Conservation (phyloP, 2,888 invertebrate genomes). For the Diabrotica balteata region DNA sequence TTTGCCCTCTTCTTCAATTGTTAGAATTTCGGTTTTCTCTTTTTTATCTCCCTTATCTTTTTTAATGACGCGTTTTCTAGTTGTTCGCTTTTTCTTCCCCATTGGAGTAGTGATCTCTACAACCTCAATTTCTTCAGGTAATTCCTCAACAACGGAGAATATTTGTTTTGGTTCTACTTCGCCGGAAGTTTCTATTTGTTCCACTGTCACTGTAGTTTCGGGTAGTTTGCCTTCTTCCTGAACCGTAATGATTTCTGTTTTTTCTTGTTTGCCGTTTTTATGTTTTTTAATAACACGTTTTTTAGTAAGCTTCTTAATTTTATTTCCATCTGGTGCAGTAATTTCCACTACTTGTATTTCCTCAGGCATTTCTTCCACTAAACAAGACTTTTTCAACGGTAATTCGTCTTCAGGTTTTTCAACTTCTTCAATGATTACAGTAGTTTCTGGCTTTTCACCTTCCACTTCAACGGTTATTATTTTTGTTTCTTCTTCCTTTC, state of each 20-base stretch:
- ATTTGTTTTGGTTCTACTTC: conserved; percentile 41
- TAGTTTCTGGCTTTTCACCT: conserved; percentile 55
- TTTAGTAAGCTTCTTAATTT: conserved; percentile 49
- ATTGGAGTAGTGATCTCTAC: conserved; percentile 43
- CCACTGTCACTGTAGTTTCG: conserved; percentile 50
- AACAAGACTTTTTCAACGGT: conserved; percentile 34
- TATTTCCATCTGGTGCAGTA: conserved; percentile 39
- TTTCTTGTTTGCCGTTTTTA: conserved; percentile 52
- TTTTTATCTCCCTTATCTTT: conserved; percentile 50
- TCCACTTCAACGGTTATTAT: conserved; percentile 45
- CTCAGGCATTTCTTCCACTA: conserved; percentile 45
- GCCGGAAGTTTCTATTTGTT: conserved; percentile 48
- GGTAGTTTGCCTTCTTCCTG: conserved; percentile 59
- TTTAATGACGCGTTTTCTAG: conserved; percentile 49
- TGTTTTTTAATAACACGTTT: conserved; percentile 59
- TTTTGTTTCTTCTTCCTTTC: conserved; percentile 45
- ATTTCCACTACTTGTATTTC: conserved; percentile 45
- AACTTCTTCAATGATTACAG: conserved; percentile 57
- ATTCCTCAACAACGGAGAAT: conserved; percentile 49
- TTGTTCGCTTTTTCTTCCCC: conserved; percentile 45
- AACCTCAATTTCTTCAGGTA: conserved; percentile 50
- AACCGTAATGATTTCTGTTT: conserved; percentile 59
- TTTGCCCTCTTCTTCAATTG: conserved; percentile 55
- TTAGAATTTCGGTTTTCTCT: conserved; percentile 40
- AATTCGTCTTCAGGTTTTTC: conserved; percentile 43